A percentile compares a stretch with the other conserved stretches of the same genome.
Conservation (phyloP, 2,113 vertebrate genomes). For the Semicossyphus pulcher region DNA sequence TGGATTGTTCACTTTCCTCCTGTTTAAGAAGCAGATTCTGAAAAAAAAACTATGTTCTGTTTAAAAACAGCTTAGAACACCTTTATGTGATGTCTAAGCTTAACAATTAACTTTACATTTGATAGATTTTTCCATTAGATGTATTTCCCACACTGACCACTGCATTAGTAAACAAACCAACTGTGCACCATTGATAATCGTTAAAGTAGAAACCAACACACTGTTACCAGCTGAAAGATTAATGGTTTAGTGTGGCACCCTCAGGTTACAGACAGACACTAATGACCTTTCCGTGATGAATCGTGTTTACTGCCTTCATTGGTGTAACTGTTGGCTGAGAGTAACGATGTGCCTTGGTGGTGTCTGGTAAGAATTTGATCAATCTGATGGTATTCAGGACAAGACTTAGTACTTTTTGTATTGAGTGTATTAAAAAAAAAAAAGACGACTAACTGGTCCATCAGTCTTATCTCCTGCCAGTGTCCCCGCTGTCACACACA, state of each 20-base stretch:
- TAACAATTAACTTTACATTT: not conserved
- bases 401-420: slow-evolving; percentile 1
- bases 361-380: slow-evolving; percentile 15
- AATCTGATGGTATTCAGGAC: slow-evolving; percentile 4
- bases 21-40: too few relatives aligned
- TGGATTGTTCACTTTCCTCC: not conserved
- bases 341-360: not conserved
- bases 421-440: not conserved
- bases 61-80: too few relatives aligned
- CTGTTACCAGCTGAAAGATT: not conserved
- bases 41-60: too few relatives aligned
- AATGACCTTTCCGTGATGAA: slow-evolving; percentile 56
- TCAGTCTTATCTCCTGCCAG: not conserved
- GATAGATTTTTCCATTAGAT: not conserved
- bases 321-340: slow-evolving; percentile 14
- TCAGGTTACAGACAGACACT: slow-evolving; percentile 21
- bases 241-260: not conserved
- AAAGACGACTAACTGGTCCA: not conserved
- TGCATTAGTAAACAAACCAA: not conserved
- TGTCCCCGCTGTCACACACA: not conserved
- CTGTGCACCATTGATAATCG: not conserved
- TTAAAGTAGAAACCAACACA: not conserved
- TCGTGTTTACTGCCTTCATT: slow-evolving; percentile 48
- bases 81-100: too few relatives aligned
- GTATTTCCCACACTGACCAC: not conserved